phyloP scores from a whole-genome alignment of 2,888 invertebrate genomes.

The Tetanocera ferruginea region DNA sequence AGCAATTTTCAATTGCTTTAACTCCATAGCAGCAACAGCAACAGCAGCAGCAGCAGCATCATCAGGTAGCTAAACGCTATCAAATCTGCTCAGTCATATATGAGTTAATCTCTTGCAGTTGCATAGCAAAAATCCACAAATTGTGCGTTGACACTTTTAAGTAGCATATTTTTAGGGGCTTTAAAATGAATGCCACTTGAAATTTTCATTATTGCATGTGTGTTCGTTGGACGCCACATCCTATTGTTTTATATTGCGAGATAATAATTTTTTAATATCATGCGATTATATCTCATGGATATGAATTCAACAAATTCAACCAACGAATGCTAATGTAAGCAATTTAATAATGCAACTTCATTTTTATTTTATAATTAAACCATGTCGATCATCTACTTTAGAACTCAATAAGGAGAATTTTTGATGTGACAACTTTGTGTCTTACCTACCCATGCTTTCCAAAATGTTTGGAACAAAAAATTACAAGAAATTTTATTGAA shows the following conservation, averaged over 20 bases:
- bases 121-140: slow-evolving; percentile 12
- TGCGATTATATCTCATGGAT: neutral
- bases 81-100: slow-evolving; percentile 19
- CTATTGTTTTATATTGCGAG: neutral
- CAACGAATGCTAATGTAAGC: too few species aligned
- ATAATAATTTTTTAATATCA: neutral
- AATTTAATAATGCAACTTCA: too few species aligned
- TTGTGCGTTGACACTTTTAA: slow-evolving; percentile 8
- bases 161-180: neutral
- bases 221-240: neutral
- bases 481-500: too few species aligned
- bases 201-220: neutral
- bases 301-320: too few species aligned
- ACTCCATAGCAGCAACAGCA: neutral
- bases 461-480: too few species aligned
- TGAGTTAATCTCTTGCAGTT: neutral
- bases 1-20: neutral
- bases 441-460: too few species aligned
- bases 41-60: neutral
- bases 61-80: neutral
- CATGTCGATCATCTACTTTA: too few species aligned
- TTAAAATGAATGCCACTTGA: neutral
- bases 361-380: too few species aligned
- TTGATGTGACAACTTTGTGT: too few species aligned
- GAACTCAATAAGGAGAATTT: too few species aligned